Conservation (phyloP, 2,888 invertebrate genomes). For the Orthosia gothica region DNA sequence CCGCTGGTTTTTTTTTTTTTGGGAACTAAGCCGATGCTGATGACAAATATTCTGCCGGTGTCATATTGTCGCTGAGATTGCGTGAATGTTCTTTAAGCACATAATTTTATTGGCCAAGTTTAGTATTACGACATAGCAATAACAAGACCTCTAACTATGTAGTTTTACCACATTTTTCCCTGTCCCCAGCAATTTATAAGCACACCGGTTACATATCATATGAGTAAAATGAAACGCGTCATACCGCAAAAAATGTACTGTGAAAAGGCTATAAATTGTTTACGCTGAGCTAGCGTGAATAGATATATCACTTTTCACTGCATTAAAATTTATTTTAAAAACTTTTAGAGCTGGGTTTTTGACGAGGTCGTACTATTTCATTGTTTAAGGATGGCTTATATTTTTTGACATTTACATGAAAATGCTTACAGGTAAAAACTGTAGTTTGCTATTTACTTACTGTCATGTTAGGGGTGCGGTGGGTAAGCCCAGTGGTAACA, state of each 20-base stretch:
- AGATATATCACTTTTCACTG: conserved; percentile 13
- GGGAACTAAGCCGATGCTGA: too few species aligned
- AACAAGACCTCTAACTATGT: neutral
- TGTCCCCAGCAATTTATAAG: conserved; percentile 3
- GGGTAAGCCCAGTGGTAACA: too few species aligned
- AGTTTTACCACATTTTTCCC: neutral
- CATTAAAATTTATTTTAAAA: neutral
- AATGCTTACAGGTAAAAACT: neutral
- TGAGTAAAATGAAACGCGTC: conserved; percentile 15
- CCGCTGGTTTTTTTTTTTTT: too few species aligned
- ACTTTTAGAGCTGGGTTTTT: conserved; percentile 16
- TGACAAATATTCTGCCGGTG: too few species aligned
- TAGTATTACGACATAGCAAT: neutral
- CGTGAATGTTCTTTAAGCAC: too few species aligned
- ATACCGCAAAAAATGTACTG: conserved; percentile 13
- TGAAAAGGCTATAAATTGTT: conserved; percentile 44
- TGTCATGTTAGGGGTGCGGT: too few species aligned
- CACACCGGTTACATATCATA: conserved; percentile 6
- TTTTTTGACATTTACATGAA: neutral
- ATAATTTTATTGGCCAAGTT: neutral
- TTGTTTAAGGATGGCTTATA: neutral
- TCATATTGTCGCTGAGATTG: too few species aligned
- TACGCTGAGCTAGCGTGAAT: conserved; percentile 22
- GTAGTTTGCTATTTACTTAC: too few species aligned
- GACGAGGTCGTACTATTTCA: neutral